phyloP scores from a whole-genome alignment of 2,888 invertebrate species.

The Monoplex corrugatus region DNA sequence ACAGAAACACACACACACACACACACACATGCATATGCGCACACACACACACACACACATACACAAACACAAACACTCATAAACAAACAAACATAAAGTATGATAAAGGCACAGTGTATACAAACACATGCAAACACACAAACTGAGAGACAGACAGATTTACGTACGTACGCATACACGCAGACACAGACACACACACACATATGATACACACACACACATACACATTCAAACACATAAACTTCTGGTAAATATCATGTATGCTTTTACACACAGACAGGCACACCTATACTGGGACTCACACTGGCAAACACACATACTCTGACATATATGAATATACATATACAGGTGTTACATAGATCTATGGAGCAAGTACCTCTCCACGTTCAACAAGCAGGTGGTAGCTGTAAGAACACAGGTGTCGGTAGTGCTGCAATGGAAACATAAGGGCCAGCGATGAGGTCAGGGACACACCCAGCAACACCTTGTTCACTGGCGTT shows the following conservation, averaged over 20 bases:
- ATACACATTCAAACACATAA: background rate
- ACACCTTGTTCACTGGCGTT: constrained; percentile 83
- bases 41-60: constrained; percentile 1
- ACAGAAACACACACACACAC: background rate
- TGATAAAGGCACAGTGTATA: too few relatives aligned
- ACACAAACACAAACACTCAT: background rate
- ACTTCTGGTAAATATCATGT: background rate
- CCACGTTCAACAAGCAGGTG: constrained; percentile 80
- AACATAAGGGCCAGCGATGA: constrained; percentile 83
- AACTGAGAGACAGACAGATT: background rate
- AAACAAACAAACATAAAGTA: background rate
- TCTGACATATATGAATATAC: too few relatives aligned
- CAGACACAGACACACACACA: background rate
- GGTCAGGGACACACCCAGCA: constrained; percentile 82
- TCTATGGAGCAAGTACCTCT: too few relatives aligned
- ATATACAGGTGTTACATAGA: too few relatives aligned
- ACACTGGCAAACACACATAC: too few relatives aligned
- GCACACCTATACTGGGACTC: too few relatives aligned
- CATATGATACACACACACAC: background rate
- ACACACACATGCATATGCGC: background rate
- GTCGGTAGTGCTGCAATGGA: constrained; percentile 80
- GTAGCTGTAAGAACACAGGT: constrained; percentile 81
- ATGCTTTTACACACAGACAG: too few relatives aligned
- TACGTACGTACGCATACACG: background rate
- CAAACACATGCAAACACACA: too few relatives aligned